Evolutionary conservation across 2,797 vertebrate species (phyloP), one percentile per base, ranked within the genome.

Genomic region (Liparis tanakae): DNA sequence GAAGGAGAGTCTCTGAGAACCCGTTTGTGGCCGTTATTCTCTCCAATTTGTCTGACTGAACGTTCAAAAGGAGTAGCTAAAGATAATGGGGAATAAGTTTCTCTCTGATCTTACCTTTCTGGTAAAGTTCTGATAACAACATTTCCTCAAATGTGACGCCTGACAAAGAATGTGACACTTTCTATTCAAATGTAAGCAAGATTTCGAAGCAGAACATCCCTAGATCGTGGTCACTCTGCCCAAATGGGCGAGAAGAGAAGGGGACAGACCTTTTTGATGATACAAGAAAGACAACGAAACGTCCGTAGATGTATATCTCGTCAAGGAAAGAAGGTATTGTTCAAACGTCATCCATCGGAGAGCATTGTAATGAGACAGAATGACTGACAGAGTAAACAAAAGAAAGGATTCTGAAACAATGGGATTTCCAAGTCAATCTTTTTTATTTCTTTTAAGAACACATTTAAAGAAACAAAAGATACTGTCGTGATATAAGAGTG

Each of bases 1-100:
- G 33, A 60, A 61, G 48, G 34, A 15, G 7, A 6, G 17, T 59
- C 34, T 65, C 18, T 62, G 56, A 17, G 17, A 37, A 20, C 1
- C 15, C 33, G 34, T 7, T 70, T 6, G 6, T n/a, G 10, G 0
- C 3, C 1, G 7, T 5, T 36, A 58, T 62, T 79, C 14, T 62
- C 25, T 48, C 37, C 53, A 79, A n/a, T 79, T 69, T 56, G 54
- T 12, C 25, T 25, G 56, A 83, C 4, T 43, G 14, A 51, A 39
- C 62, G 61, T 55, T 43, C 7, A 25, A 66, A 62, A 51, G 14
- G 37, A 70, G 48, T 3, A 43, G 46, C 20, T 61, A 7, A 59
- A 58, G 39, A 44, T 20, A 39, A 53, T 30, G 25, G 25, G 43
- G 67, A 67, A 66, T 6, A 39, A 20, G 17, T 46, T 74, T 76